A percentile compares a stretch with the other conserved stretches of the same genome.
Conservation (phyloP, 2,888 invertebrate genomes). For the Oscheius sp. region DNA sequence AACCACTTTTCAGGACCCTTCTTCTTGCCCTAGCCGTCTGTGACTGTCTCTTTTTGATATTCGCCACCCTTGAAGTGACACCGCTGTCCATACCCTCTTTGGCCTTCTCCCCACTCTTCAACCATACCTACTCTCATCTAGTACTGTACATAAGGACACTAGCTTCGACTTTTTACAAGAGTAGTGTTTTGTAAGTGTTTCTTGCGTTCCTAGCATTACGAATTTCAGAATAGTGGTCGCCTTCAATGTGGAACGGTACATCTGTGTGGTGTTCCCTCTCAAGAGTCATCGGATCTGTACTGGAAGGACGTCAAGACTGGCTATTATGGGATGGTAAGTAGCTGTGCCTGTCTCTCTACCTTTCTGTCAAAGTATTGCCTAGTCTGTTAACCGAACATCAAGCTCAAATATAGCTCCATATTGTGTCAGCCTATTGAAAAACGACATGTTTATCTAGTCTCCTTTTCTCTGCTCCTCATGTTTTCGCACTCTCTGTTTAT, state of each 20-base stretch:
- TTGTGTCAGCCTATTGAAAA: background rate
- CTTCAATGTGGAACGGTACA: constrained; percentile 73
- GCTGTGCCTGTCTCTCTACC: background rate
- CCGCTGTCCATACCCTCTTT: constrained; percentile 60
- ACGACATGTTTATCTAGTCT: constrained; percentile 21
- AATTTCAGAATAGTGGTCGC: constrained; percentile 71
- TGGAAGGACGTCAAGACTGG: constrained; percentile 56
- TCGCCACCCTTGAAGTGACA: constrained; percentile 70
- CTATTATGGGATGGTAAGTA: constrained; percentile 58
- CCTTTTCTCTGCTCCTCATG: background rate
- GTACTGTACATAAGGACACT: constrained; percentile 69
- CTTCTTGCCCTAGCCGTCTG: constrained; percentile 70
- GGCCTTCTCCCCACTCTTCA: constrained; percentile 57
- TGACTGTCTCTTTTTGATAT: constrained; percentile 70
- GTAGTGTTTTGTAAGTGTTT: constrained; percentile 70
- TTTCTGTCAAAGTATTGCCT: background rate
- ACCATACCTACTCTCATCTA: constrained; percentile 60
- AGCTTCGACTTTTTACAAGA: constrained; percentile 73
- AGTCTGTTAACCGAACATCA: no score
- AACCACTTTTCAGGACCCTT: constrained; percentile 60
- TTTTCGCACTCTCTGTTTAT: constrained; percentile 14
- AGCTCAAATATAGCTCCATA: no score
- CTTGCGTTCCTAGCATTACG: background rate
- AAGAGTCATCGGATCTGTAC: constrained; percentile 67
- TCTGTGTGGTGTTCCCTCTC: constrained; percentile 72